phyloP scores from a whole-genome alignment of 2,113 vertebrate species.

The Epinephelus cyanopodus region DNA sequence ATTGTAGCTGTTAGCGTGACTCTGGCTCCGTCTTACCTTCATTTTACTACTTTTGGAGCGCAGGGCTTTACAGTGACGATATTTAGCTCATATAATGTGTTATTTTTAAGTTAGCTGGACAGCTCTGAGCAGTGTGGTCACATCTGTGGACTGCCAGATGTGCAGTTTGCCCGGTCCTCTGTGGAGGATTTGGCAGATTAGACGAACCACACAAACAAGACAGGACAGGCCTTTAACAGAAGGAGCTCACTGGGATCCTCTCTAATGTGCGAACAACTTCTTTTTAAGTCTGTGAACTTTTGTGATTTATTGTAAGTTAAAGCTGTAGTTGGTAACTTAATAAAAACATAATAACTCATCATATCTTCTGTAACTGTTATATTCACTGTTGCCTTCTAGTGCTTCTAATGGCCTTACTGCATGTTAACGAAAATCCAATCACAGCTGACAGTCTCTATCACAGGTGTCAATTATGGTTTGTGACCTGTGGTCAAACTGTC shows the following conservation, averaged over 20 bases:
- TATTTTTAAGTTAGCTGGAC: slow-evolving; percentile 47
- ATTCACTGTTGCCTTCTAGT: too few species aligned
- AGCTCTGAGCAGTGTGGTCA: slow-evolving; percentile 47
- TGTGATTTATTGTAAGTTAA: not conserved
- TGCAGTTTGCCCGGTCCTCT: slow-evolving; percentile 37
- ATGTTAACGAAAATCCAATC: too few species aligned
- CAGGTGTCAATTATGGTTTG: too few species aligned
- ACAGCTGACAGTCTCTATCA: too few species aligned
- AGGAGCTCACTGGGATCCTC: slow-evolving; percentile 12
- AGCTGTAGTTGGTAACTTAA: too few species aligned
- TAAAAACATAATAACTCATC: too few species aligned
- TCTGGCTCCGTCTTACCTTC: slow-evolving; percentile 22
- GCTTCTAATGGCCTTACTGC: too few species aligned
- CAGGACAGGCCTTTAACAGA: slow-evolving; percentile 55
- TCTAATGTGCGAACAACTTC: slow-evolving; percentile 3
- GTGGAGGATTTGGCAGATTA: slow-evolving; percentile 68
- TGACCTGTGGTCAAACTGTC: too few species aligned
- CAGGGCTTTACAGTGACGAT: not conserved
- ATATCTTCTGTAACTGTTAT: too few species aligned
- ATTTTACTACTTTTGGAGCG: not conserved
- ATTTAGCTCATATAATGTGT: slow-evolving; percentile 8
- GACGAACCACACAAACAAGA: slow-evolving; percentile 68
- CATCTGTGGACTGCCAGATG: slow-evolving; percentile 62
- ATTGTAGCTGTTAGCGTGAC: not conserved
- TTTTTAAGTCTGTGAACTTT: not conserved